These are phyloP conservation scores for Xestia xanthographa DNA, from an alignment of 2,888 invertebrate genomes.

Conservation along the genomic window DNA sequence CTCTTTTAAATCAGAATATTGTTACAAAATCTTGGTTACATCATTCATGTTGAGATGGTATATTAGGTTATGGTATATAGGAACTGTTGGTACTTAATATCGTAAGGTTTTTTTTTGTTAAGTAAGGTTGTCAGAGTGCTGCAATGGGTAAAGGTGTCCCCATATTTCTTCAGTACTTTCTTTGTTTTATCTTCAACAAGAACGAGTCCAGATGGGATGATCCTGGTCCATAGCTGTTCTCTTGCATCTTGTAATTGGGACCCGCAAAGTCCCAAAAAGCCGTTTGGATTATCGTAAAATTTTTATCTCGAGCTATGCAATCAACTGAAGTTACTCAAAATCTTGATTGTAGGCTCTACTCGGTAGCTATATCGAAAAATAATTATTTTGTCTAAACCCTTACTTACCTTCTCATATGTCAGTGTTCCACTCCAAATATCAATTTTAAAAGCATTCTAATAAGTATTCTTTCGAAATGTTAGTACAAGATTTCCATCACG, in stretches of 20 bases:
- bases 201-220: not conserved
- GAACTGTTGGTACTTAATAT: too few species aligned
- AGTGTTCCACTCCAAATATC: not conserved
- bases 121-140: too few species aligned
- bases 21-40: too few species aligned
- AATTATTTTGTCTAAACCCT: not conserved
- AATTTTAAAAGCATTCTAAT: conserved; percentile 18
- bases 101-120: not conserved
- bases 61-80: too few species aligned
- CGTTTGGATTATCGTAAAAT: not conserved
- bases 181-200: not conserved
- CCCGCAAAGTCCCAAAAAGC: not conserved
- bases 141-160: not conserved
- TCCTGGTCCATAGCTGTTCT: not conserved
- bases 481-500: conserved; percentile 3
- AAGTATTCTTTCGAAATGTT: conserved; percentile 6
- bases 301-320: not conserved
- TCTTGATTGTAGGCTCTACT: not conserved
- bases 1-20: too few species aligned
- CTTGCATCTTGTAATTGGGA: not conserved
- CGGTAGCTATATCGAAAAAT: not conserved
- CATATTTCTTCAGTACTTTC: not conserved
- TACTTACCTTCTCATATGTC: not conserved
- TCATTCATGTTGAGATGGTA: too few species aligned
- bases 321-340: not conserved